Conservation (phyloP, 1,140 invertebrate species). For the Chlorops oryzae region DNA sequence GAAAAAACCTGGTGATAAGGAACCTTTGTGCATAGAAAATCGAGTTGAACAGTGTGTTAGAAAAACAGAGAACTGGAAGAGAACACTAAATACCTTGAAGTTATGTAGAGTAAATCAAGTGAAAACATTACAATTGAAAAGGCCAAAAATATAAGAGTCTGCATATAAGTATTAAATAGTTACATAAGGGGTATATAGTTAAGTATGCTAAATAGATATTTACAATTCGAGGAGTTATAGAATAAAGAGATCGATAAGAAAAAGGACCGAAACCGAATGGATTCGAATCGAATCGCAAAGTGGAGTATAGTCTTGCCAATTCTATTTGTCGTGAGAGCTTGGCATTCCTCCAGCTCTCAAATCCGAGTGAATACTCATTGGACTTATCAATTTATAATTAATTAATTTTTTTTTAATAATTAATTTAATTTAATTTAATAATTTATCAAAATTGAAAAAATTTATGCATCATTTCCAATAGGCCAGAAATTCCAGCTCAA, state of each 20-base stretch:
- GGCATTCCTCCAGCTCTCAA: no score
- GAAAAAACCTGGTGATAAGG: no score
- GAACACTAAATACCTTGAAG: conserved; percentile 15
- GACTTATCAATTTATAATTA: no score
- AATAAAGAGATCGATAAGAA: no score
- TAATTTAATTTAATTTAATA: neutral
- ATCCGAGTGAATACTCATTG: no score
- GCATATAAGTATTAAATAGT: conserved; percentile 16
- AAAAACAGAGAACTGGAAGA: conserved; percentile 1
- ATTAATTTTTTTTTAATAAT: neutral
- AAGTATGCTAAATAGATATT: conserved; percentile 11
- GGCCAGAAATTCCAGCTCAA: no score
- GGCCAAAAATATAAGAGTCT: conserved; percentile 48
- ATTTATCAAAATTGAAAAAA: neutral
- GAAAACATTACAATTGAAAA: conserved; percentile 50
- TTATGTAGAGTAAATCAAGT: conserved; percentile 49
- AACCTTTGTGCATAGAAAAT: no score
- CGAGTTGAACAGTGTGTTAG: neutral
- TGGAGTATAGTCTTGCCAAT: no score
- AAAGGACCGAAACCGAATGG: no score
- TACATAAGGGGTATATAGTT: conserved; percentile 18
- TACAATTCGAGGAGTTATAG: conserved; percentile 6
- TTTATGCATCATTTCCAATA: no score
- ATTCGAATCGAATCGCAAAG: no score
- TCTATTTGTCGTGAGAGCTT: no score